Evolutionary conservation across 2,888 invertebrate genomes (phyloP).

Genomic region (Cantharis flavilabris): DNA sequence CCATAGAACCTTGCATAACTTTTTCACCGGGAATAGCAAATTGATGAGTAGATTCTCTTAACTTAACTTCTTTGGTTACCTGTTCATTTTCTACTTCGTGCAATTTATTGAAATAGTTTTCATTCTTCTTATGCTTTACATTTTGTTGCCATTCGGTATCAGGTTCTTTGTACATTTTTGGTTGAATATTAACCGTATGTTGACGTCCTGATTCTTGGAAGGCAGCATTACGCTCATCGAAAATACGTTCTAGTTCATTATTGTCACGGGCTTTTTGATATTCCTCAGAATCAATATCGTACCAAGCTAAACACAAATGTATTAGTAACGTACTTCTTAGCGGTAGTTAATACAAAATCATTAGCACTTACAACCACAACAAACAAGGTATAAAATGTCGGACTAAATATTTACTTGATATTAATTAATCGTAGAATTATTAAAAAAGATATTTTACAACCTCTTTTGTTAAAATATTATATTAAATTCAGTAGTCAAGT

Average conservation of each 20-base stretch:
- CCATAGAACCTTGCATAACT: slow-evolving; percentile 72
- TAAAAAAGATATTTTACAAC: neutral
- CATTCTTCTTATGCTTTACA: slow-evolving; percentile 79
- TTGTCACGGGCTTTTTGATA: slow-evolving; percentile 83
- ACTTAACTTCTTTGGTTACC: slow-evolving; percentile 77
- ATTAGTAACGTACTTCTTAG: neutral
- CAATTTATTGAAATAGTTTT: slow-evolving; percentile 82
- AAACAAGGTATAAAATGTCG: slow-evolving; percentile 6
- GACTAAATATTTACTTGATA: neutral
- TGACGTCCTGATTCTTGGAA: slow-evolving; percentile 69
- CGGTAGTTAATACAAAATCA: neutral
- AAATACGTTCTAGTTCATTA: slow-evolving; percentile 84
- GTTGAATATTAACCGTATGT: slow-evolving; percentile 56
- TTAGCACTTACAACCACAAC: slow-evolving; percentile 6
- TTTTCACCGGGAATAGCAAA: slow-evolving; percentile 86
- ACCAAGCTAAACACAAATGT: slow-evolving; percentile 73
- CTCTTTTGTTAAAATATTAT: neutral
- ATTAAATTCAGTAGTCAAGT: neutral
- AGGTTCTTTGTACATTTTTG: slow-evolving; percentile 72
- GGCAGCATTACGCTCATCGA: slow-evolving; percentile 80
- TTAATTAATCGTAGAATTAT: neutral
- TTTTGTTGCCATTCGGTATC: slow-evolving; percentile 86
- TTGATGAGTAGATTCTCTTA: slow-evolving; percentile 79
- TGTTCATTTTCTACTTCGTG: slow-evolving; percentile 85
- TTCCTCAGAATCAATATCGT: slow-evolving; percentile 83